Conservation (phyloP, 2,113 vertebrate species). For the Calidris pugnax region DNA sequence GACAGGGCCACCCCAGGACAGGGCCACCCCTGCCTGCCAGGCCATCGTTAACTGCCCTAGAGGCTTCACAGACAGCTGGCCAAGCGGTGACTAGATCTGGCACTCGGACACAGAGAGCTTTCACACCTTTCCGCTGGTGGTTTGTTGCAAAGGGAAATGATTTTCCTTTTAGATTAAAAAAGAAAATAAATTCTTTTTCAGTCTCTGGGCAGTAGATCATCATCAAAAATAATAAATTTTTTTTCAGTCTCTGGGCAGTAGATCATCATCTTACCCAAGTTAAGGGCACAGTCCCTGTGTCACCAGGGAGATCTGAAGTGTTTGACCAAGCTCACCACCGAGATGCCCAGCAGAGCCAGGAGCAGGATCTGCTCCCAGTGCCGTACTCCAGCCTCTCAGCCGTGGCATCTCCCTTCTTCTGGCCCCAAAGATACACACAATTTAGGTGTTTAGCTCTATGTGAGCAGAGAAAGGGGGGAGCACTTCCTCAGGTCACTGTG, state of each 20-base stretch:
- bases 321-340: neutral
- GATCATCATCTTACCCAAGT: neutral
- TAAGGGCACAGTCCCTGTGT: neutral
- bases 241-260: neutral
- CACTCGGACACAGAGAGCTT: neutral
- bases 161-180: neutral
- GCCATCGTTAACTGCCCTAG: too few species aligned
- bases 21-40: neutral
- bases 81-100: rapidly evolving
- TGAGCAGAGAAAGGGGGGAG: neutral
- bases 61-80: neutral
- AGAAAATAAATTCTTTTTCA: neutral
- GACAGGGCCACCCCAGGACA: neutral
- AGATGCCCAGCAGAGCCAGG: neutral
- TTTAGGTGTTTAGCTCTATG: neutral
- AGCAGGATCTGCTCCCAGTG: neutral
- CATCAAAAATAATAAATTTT: too few species aligned
- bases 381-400: neutral
- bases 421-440: rapidly evolving
- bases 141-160: neutral
- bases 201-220: neutral
- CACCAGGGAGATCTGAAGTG: neutral
- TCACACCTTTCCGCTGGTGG: neutral
- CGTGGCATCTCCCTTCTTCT: rapidly evolving
- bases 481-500: neutral